phyloP scores from a whole-genome alignment of 1,140 invertebrate species.

The Camponotus floridanus region DNA sequence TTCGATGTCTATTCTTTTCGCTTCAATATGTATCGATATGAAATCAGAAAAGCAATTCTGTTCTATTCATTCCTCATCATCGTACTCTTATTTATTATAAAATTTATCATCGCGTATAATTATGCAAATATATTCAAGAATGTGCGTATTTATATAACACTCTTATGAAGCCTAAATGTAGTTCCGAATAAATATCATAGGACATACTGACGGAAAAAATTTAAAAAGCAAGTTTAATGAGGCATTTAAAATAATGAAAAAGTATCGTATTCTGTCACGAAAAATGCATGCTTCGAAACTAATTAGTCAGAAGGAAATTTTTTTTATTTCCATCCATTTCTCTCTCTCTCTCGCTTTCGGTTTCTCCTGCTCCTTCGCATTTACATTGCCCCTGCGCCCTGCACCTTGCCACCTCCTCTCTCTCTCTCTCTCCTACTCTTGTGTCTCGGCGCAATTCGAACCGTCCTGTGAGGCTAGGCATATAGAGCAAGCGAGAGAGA shows the following conservation, averaged over 20 bases:
- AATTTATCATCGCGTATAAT: too few relatives aligned
- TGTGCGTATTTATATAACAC: not conserved
- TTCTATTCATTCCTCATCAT: too few relatives aligned
- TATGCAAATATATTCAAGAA: not conserved
- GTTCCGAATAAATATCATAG: not conserved
- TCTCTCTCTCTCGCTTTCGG: conserved; percentile 41
- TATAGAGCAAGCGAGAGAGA: conserved; percentile 20
- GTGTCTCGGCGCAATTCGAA: conserved; percentile 36
- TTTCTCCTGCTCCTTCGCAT: conserved; percentile 37
- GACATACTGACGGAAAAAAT: not conserved
- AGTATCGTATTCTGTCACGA: not conserved
- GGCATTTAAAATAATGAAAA: not conserved
- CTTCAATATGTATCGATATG: too few relatives aligned
- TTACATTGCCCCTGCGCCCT: conserved; percentile 16
- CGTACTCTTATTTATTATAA: too few relatives aligned
- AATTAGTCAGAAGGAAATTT: not conserved
- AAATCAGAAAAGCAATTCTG: too few relatives aligned
- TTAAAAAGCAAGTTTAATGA: conserved; percentile 5
- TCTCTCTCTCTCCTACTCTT: conserved; percentile 18
- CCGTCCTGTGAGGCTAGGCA: not conserved
- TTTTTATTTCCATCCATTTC: not conserved
- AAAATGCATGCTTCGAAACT: not conserved
- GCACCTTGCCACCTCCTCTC: conserved; percentile 7
- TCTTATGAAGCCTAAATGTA: not conserved
- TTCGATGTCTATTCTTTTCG: too few relatives aligned